These are phyloP conservation scores for Leucopsar rothschildi DNA, from an alignment of 2,113 vertebrate species.

Conservation along the genomic window DNA sequence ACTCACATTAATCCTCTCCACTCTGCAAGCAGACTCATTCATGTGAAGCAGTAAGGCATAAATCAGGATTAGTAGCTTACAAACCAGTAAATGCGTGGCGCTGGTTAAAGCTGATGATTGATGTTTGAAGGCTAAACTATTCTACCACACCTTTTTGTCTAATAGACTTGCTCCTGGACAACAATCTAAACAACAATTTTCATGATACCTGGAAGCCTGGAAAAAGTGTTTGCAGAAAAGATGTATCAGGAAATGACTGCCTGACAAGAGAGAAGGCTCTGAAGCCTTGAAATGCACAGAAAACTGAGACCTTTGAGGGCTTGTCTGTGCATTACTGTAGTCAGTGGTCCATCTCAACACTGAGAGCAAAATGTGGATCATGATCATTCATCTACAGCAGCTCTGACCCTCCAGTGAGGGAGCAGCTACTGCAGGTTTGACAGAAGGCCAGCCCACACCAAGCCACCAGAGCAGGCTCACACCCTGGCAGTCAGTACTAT, in stretches of 20 bases:
- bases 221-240: background rate
- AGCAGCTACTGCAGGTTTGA: background rate
- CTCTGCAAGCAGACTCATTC: background rate
- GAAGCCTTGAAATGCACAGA: background rate
- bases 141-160: background rate
- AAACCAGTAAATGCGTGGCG: background rate
- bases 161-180: background rate
- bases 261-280: background rate
- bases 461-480: background rate
- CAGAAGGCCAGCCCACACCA: background rate
- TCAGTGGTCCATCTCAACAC: background rate
- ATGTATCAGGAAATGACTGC: background rate
- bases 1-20: background rate
- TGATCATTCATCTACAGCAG: background rate
- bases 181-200: background rate
- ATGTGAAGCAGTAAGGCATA: background rate
- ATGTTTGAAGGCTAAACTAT: background rate
- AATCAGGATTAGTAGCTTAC: background rate
- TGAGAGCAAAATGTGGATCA: accelerated
- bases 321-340: background rate
- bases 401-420: background rate
- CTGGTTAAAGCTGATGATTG: background rate
- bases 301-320: background rate
- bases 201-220: background rate
- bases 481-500: background rate